These are phyloP conservation scores for Sinodicranocentrus sp. DNA, from an alignment of 2,888 invertebrate genomes.

Conservation along the genomic window DNA sequence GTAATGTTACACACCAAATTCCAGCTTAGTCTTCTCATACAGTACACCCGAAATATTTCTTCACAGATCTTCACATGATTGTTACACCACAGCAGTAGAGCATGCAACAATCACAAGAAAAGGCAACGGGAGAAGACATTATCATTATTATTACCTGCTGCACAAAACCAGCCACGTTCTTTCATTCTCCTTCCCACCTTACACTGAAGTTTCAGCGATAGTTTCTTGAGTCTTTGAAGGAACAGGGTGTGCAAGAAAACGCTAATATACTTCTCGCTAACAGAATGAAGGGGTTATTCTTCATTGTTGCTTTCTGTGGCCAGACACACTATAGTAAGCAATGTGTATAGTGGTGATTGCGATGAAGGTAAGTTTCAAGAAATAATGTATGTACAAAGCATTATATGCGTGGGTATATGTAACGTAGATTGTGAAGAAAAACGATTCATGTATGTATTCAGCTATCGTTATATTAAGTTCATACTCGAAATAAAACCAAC, in stretches of 20 bases:
- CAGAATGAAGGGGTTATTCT: too few relatives aligned
- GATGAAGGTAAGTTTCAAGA: too few relatives aligned
- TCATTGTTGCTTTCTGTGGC: too few relatives aligned
- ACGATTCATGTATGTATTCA: too few relatives aligned
- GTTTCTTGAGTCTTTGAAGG: conserved; percentile 8
- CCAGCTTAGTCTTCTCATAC: not conserved
- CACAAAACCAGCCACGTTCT: conserved; percentile 26
- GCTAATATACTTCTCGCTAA: too few relatives aligned
- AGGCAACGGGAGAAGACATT: conserved; percentile 38
- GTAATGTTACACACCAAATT: too few relatives aligned
- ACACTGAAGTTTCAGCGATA: not conserved
- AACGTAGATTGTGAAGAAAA: too few relatives aligned
- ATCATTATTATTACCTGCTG: conserved; percentile 23
- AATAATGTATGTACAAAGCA: too few relatives aligned
- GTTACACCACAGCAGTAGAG: conserved; percentile 53
- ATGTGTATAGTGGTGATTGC: too few relatives aligned
- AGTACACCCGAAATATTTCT: conserved; percentile 20
- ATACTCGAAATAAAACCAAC: not conserved
- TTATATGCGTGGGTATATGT: too few relatives aligned
- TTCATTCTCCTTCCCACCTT: conserved; percentile 18
- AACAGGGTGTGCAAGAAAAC: conserved; percentile 10
- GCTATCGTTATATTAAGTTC: too few relatives aligned
- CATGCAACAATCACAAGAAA: conserved; percentile 41
- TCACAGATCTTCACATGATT: conserved; percentile 24
- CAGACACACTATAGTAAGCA: too few relatives aligned